Base-by-base conservation (phyloP, 2,113 vertebrate genomes). In the Microcebus griseorufus region DNA sequence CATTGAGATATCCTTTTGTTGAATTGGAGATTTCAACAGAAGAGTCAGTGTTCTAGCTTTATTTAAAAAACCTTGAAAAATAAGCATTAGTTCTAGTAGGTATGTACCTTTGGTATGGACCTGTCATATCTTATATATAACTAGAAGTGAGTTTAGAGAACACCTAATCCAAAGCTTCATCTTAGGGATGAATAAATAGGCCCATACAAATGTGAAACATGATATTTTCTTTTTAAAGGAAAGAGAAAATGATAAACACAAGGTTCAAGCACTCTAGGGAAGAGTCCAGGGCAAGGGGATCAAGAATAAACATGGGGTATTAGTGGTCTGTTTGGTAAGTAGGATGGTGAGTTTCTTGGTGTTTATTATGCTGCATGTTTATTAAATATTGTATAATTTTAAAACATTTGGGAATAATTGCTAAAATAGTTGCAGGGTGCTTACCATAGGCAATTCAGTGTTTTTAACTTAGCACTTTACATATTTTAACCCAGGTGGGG, bases 31-130 rank as follows among this genome's bases (percentile, higher is more conserved):
- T 89, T 91, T 95, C 83, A 34, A 62, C 67, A 76, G 27, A 83
- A n/a, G 53, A 94, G n/a, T 85, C n/a, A 3, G 27, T 76, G 23
- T 67, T 82, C 72, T 76, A 97, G 69, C 48, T 89, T 90, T 73
- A n/a, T 25, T 64, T 12, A 27, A 55, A 93, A 86, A 64, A 34
- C 53, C 60, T 93, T 90, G 73, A 90, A 93, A 97, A 89, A 85
- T 37, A 95, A 95, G 51, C 78, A 60, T 45, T 83, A 2, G 25
- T 70, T 84, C 37, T 5, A 23, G 64, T 82, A 84, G 27, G 12
- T 86, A 11, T 83, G 20, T 90, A 72, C 79, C 12, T 92, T 45
- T 89, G 72, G 70, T 88, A n/a, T n/a, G 45, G 22, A 83, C 37
- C 58, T 70, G 8, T 82, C 29, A 42, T 72, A 64, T 82, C 60